Evolutionary conservation across 2,888 invertebrate genomes (phyloP), one percentile per base, ranked within the genome.

Genomic region (Drosophila pseudotalamancana): DNA sequence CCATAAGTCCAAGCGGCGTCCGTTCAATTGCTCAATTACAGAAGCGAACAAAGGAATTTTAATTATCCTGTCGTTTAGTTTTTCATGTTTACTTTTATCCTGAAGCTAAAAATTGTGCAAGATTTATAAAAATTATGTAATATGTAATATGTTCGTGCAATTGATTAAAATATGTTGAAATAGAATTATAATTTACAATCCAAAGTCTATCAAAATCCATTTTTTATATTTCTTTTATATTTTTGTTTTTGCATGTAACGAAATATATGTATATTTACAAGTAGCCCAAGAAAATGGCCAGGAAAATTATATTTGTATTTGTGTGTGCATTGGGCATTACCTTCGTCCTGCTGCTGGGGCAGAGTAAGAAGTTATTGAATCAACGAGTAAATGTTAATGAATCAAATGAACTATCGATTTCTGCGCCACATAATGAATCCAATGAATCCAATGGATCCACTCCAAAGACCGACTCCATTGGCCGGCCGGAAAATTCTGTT

Each of bases 261-360:
- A 37, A 29, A 48, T 40, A 14, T 34, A 39, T 14, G 32, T 55
- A 42, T 65, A 27, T 49, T 60, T 37, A 45, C 40, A 40, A 16
- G 31, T 14, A 43, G 16, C 4, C 11, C 14, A 1, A 21, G 23
- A 55, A 2, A 72, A 81, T 88, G 88, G 66, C 51, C 12, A 86
- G 40, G 64, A 55, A 39, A 56, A 76, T 86, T 43, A 64, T 67
- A 79, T 61, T 82, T 59, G 29, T 72, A 37, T 57, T 76, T 72
- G 72, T 51, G 16, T 72, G 56, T 31, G 42, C 60, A 48, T 65
- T 82, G 39, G 72, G 29, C 5, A 40, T 62, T 37, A 39, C 39
- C 18, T n/a, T 71, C 37, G 19, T 67, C 27, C 49, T 70, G 18
- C 21, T 64, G 46, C 46, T 68, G 49, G 49, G 40, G 35, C 46